These are phyloP conservation scores for Apamea monoglypha DNA, from an alignment of 2,888 invertebrate genomes.

Conservation along the genomic window DNA sequence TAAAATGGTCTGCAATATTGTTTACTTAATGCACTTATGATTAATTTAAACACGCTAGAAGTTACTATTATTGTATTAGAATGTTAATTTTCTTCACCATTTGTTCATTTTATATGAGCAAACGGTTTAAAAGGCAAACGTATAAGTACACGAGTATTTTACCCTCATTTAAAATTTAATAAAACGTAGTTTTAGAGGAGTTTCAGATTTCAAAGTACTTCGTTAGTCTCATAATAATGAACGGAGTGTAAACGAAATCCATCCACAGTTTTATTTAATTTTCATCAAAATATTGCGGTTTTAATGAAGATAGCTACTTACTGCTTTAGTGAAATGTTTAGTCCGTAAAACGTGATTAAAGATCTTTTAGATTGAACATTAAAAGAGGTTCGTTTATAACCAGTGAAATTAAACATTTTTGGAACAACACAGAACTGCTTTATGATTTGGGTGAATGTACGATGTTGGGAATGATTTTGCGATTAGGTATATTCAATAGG, in stretches of 20 bases:
- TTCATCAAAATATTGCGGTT: slow-evolving; percentile 17
- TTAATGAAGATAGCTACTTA: slow-evolving; percentile 41
- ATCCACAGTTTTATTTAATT: slow-evolving; percentile 2
- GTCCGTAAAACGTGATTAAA: slow-evolving; percentile 31
- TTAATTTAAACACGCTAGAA: slow-evolving; percentile 23
- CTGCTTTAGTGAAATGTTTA: slow-evolving; percentile 23
- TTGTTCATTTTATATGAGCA: not conserved
- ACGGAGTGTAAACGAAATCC: not conserved
- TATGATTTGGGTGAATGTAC: not conserved
- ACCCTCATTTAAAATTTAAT: slow-evolving; percentile 18
- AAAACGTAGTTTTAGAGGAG: slow-evolving; percentile 13
- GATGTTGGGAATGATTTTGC: too few species aligned
- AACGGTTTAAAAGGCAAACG: not conserved
- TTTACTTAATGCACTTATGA: slow-evolving; percentile 3
- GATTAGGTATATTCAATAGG: not conserved
- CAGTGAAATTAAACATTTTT: slow-evolving; percentile 26
- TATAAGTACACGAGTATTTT: not conserved
- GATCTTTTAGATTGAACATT: slow-evolving; percentile 13
- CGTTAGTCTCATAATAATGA: slow-evolving; percentile 31
- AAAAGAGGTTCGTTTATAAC: slow-evolving; percentile 26
- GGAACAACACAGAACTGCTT: not conserved
- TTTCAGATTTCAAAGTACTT: slow-evolving; percentile 39
- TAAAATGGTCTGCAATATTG: slow-evolving; percentile 26
- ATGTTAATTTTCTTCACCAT: not conserved
- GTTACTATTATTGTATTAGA: not conserved